Evolutionary conservation across 2,888 invertebrate genomes (phyloP).

Genomic region (Hydrotaea diabolus): DNA sequence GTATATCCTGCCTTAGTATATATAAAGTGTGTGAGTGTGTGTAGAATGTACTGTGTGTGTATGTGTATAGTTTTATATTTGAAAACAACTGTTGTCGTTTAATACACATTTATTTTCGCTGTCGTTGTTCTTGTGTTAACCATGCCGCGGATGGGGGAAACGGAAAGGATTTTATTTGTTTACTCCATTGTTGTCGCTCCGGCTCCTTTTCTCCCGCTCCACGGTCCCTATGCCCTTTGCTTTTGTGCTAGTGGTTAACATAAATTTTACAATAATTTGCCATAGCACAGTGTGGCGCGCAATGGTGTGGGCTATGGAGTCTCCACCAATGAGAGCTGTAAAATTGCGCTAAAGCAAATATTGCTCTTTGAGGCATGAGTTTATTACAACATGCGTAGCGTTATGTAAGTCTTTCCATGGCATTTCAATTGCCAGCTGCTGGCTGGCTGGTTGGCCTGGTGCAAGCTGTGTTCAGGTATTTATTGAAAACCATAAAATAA

Average conservation of each 20-base stretch:
- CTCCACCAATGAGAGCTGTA: not conserved
- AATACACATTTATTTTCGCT: slow-evolving; percentile 20
- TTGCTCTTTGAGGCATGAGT: not conserved
- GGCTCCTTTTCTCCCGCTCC: too few relatives aligned
- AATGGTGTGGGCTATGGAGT: not conserved
- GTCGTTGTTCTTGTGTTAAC: not conserved
- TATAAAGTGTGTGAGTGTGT: not conserved
- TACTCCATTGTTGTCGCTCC: not conserved
- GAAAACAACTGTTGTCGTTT: slow-evolving; percentile 33
- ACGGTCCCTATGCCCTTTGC: not conserved
- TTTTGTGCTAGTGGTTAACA: not conserved
- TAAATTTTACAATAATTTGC: slow-evolving; percentile 34
- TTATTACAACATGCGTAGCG: not conserved
- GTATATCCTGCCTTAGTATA: not conserved
- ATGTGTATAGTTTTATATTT: slow-evolving; percentile 1
- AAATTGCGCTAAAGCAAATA: slow-evolving; percentile 14
- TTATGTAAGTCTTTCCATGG: not conserved
- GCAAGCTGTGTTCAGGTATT: too few relatives aligned
- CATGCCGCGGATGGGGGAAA: not conserved
- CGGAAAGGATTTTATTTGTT: not conserved
- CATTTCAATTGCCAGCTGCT: not conserved
- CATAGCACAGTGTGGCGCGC: not conserved
- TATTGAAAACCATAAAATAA: too few relatives aligned
- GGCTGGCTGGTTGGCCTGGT: too few relatives aligned
- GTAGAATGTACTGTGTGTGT: not conserved